These are phyloP conservation scores for Lepidochrysops patricia DNA, from an alignment of 2,888 invertebrate genomes.

Conservation along the genomic window DNA sequence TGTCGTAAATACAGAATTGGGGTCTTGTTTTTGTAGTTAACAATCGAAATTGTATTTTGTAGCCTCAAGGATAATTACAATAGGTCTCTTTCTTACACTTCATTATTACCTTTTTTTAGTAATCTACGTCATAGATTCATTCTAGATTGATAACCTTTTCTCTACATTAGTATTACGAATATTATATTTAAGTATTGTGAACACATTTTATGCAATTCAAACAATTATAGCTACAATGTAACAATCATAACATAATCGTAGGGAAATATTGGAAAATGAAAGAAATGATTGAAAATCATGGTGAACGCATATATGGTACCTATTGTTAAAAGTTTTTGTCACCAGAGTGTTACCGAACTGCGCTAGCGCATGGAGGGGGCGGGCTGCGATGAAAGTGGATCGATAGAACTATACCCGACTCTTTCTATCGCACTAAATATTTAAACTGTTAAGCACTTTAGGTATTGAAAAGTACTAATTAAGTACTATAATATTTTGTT, in stretches of 20 bases:
- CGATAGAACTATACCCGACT: conserved; percentile 50
- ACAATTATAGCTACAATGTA: too few relatives aligned
- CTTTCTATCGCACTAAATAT: conserved; percentile 35
- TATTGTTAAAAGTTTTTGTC: conserved; percentile 42
- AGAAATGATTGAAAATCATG: conserved; percentile 1
- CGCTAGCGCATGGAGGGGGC: conserved; percentile 58
- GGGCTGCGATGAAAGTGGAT: conserved; percentile 46
- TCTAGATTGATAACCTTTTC: too few relatives aligned
- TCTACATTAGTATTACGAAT: too few relatives aligned
- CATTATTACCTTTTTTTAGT: too few relatives aligned
- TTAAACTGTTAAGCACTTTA: conserved; percentile 5
- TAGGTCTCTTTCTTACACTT: too few relatives aligned
- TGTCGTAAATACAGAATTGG: conserved; percentile 17
- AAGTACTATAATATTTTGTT: background rate
- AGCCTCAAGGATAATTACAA: too few relatives aligned
- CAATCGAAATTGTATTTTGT: too few relatives aligned
- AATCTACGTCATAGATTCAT: too few relatives aligned
- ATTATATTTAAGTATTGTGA: too few relatives aligned
- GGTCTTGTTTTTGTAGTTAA: background rate
- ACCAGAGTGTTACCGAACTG: conserved; percentile 58
- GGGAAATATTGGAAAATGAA: background rate
- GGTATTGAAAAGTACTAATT: background rate
- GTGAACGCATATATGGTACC: conserved; percentile 10
- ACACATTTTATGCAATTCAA: too few relatives aligned
- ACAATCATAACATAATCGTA: too few relatives aligned